Conservation (phyloP, 2,113 vertebrate genomes). For the Mohoua ochrocephala region DNA sequence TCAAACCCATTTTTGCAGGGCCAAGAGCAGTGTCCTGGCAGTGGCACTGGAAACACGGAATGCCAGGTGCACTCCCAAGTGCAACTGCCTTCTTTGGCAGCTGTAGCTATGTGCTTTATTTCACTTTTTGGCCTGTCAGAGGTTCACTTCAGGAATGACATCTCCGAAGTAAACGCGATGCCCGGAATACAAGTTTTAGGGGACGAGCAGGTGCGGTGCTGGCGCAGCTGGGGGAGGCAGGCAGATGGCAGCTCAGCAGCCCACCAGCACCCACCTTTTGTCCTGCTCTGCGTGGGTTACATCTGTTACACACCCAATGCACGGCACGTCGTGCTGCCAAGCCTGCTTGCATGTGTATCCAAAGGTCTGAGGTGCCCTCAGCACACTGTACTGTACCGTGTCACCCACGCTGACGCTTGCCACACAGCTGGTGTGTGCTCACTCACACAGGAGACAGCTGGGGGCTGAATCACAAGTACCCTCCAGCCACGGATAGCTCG, state of each 20-base stretch:
- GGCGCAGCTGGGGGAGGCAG: neutral
- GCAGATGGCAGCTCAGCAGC: neutral
- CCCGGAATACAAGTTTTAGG: neutral
- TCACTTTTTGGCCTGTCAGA: neutral
- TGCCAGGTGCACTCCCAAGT: neutral
- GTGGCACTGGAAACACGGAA: neutral
- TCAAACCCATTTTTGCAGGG: neutral
- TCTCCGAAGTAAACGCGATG: fast-evolving
- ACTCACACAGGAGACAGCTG: neutral
- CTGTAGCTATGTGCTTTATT: neutral
- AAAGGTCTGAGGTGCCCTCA: neutral
- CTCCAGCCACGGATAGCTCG: fast-evolving
- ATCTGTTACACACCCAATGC: neutral
- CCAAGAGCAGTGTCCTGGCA: neutral
- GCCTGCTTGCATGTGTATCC: neutral
- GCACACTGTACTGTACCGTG: neutral
- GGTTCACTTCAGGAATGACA: neutral
- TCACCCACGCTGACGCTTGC: neutral
- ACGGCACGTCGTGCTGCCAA: fast-evolving
- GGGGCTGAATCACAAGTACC: neutral
- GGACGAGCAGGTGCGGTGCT: fast-evolving
- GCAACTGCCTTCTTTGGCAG: neutral
- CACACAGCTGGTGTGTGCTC: neutral
- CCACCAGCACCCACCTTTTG: neutral
- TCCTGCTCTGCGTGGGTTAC: neutral